A percentile compares a stretch with the other conserved stretches of the same genome.
Conservation (phyloP, 2,888 invertebrate genomes). For the Pedicia rivosa region DNA sequence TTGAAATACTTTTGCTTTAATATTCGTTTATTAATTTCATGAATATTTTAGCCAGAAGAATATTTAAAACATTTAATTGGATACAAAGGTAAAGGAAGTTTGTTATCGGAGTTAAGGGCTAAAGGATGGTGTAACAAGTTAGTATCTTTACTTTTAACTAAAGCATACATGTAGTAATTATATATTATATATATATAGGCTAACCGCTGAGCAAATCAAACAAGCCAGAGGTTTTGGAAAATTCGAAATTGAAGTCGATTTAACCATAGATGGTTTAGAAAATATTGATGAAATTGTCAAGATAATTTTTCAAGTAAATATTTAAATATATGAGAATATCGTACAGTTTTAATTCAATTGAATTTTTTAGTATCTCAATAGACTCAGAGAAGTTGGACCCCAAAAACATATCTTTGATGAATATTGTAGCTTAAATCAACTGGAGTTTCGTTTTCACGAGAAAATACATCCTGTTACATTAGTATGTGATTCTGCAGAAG, state of each 20-base stretch:
- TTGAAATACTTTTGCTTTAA: constrained; percentile 12
- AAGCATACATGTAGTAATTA: neutral
- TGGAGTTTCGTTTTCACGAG: constrained; percentile 79
- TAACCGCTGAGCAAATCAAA: constrained; percentile 57
- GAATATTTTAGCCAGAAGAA: constrained; percentile 55
- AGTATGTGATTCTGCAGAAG: constrained; percentile 48
- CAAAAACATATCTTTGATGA: constrained; percentile 89
- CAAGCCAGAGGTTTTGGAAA: constrained; percentile 82
- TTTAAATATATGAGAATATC: no score
- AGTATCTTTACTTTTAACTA: constrained; percentile 13
- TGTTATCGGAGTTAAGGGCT: constrained; percentile 73
- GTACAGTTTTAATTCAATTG: no score
- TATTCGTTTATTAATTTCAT: constrained; percentile 3
- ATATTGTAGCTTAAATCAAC: constrained; percentile 58
- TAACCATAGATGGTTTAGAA: constrained; percentile 80
- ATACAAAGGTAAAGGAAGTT: constrained; percentile 90
- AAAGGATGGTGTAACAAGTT: constrained; percentile 80
- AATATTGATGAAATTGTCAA: constrained; percentile 81
- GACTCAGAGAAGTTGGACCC: constrained; percentile 60
- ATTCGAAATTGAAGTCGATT: constrained; percentile 72
- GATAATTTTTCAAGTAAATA: constrained; percentile 68
- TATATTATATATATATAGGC: constrained; percentile 46
- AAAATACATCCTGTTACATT: constrained; percentile 59
- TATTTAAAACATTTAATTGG: constrained; percentile 87
- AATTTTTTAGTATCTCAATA: constrained; percentile 74